phyloP scores from a whole-genome alignment of 2,797 vertebrate genomes.

The Odontamblyopus lacepedii region DNA sequence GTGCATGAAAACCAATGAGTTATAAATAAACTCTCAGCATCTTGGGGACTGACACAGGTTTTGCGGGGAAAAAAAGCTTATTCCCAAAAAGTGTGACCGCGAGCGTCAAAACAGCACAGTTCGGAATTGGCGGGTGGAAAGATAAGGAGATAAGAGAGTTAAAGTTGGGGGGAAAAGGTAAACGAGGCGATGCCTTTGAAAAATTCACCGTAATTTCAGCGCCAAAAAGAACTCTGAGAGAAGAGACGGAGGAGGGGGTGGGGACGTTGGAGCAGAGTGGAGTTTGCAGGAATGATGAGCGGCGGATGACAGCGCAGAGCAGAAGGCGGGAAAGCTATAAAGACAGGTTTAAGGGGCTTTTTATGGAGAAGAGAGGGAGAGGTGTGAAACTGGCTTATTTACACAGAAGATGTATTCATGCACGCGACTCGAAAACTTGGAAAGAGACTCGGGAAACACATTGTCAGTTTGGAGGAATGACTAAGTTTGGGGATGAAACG shows the following conservation, averaged over 20 bases:
- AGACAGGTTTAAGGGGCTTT: constrained; percentile 16
- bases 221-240: constrained; percentile 63
- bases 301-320: constrained; percentile 35
- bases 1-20: constrained; percentile 62
- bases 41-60: constrained; percentile 72
- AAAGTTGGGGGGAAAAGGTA: constrained; percentile 44
- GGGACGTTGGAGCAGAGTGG: constrained; percentile 31
- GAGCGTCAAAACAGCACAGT: constrained; percentile 69
- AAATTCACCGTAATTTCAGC: constrained; percentile 76
- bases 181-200: constrained; percentile 68
- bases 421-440: neutral
- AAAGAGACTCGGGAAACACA: neutral
- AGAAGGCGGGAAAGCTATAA: constrained; percentile 37
- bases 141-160: constrained; percentile 45
- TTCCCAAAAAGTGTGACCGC: constrained; percentile 70
- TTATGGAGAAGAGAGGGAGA: constrained; percentile 12
- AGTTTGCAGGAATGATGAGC: constrained; percentile 38
- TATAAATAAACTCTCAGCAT: constrained; percentile 73
- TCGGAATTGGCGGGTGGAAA: constrained; percentile 44
- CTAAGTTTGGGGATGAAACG: neutral
- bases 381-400: constrained; percentile 25
- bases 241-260: constrained; percentile 31
- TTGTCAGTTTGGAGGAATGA: neutral
- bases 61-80: constrained; percentile 63
- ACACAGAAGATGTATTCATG: neutral